These are phyloP conservation scores for Sapajus apella DNA, from an alignment of 2,113 vertebrate genomes.

Conservation along the genomic window DNA sequence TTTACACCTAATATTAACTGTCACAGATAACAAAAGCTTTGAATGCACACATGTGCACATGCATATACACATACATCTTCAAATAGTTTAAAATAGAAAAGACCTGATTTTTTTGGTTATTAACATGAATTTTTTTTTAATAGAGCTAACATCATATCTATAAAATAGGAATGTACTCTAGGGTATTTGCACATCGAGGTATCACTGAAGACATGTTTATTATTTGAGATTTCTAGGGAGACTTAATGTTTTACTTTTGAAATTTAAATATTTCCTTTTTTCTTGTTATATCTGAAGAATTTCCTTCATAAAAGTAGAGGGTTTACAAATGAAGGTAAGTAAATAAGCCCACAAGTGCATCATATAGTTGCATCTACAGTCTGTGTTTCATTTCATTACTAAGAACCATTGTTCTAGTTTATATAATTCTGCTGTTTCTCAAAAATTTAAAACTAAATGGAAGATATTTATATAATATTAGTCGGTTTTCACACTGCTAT, in stretches of 20 bases:
- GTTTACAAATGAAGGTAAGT: background rate
- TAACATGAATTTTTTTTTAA: background rate
- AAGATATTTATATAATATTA: background rate
- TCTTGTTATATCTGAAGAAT: background rate
- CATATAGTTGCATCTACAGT: background rate
- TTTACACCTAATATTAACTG: too few relatives aligned
- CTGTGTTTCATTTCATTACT: background rate
- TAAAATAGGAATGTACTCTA: background rate
- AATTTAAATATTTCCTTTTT: background rate
- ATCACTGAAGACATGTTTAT: background rate
- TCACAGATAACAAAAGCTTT: background rate
- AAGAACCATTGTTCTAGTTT: background rate
- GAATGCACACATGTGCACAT: background rate
- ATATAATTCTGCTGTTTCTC: background rate
- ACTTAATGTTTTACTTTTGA: conserved; percentile 31
- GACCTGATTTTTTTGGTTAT: background rate
- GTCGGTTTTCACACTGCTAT: too few relatives aligned
- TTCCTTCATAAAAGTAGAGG: background rate
- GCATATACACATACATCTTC: background rate
- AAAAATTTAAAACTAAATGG: background rate
- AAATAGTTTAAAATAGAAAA: background rate
- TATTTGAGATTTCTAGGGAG: background rate
- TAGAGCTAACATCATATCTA: background rate
- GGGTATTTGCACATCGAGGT: background rate
- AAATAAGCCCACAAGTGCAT: background rate